Base-by-base conservation (phyloP, 2,888 invertebrate species). In the Amblyjoppa fuscipennis region DNA sequence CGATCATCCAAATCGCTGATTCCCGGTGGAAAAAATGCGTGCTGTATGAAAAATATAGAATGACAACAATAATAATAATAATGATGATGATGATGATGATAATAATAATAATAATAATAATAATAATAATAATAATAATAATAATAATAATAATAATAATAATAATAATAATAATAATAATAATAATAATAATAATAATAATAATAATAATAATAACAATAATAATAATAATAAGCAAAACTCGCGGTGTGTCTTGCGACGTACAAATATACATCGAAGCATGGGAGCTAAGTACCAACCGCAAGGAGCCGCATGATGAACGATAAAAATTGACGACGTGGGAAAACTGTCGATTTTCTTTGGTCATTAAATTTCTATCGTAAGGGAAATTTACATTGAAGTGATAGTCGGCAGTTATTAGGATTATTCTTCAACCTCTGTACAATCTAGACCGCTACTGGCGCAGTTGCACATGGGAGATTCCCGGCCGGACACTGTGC, bases 401-500 rank as follows among this genome's bases (percentile, higher is more conserved):
- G 9, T 11, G 56, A 56, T 56, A 25, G 20, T 9, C 56, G 2
- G 56, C 25, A 56, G 56, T 56, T 25, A 56, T 56, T 9, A 56
- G 7, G 7, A 56, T 56, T 7, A 9, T 56, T 56, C 25, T 9
- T 51, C 25, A 9, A 9, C 56, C 56, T 20, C 25, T 3, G 20
- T 25, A 6, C 20, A 56, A 56, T 56, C 3, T 11, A 20, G 20
- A 11, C 20, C 3, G 11, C 9, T 56, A 56, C 41, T 41, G 11
- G 41, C 11, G 49, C 75, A 71, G 79, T 75, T 66, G 83, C 71
- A 77, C 28, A 28, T 28, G 20, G 28, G 68, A 71, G 78, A 71
- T 61, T 70, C 84, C 69, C 70, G 78, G 81, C 77, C 81, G 73
- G 69, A 45, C 68, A 64, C n/a, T 41, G 34, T 59, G 77, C 78